Conservation (phyloP, 2,888 invertebrate species). For the Vesta saturnalis region DNA sequence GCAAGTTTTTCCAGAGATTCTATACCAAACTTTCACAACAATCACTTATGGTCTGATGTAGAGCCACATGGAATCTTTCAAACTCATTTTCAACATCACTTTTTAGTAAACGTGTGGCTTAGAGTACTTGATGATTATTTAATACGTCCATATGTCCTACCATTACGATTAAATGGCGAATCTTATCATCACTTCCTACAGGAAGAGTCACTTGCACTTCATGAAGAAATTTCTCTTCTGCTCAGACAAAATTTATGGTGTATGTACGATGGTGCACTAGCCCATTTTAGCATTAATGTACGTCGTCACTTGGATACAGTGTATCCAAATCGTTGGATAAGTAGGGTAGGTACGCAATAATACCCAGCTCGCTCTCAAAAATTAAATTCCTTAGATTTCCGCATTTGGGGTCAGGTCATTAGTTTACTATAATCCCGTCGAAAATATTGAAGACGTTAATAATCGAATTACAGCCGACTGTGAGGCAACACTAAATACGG, state of each 20-base stretch:
- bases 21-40: neutral
- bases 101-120: too few relatives aligned
- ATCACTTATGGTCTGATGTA: neutral
- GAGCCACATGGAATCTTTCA: neutral
- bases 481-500: too few relatives aligned
- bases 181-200: too few relatives aligned
- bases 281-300: too few relatives aligned
- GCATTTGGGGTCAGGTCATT: neutral
- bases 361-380: neutral
- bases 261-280: too few relatives aligned
- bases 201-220: too few relatives aligned
- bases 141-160: neutral
- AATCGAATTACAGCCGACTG: neutral
- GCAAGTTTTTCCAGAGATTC: neutral
- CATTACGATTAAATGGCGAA: too few relatives aligned
- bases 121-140: neutral
- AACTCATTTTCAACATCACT: too few relatives aligned
- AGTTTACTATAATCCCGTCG: neutral
- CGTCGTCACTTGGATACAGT: too few relatives aligned
- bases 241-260: too few relatives aligned
- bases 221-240: neutral
- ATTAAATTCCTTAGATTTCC: neutral
- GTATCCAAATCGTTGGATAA: too few relatives aligned
- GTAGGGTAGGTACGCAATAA: neutral
- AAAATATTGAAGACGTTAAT: neutral